Evolutionary conservation across 1,140 invertebrate genomes (phyloP), one percentile per base, ranked within the genome.

Genomic region (Drosophila nigromelanica): DNA sequence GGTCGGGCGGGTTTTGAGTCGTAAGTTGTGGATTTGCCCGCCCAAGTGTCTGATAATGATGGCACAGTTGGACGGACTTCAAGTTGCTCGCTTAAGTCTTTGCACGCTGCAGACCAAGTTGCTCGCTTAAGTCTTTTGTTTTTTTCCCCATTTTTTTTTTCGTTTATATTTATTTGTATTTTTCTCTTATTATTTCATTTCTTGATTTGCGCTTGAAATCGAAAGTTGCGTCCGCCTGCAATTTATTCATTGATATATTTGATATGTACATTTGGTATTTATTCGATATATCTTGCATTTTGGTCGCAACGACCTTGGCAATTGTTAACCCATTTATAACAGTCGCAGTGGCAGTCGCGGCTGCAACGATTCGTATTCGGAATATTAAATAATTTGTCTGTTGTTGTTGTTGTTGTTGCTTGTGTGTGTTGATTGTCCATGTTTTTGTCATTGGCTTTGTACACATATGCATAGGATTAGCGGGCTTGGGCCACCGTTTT

Each of bases 361-460:
- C 73, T 86, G 82, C 83, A 87, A 87, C 79, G 76, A 78, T 79
- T 87, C 77, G 79, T 78, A 71, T 87, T 61, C 76, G 78, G 82
- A 86, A 86, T 86, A 78, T 86, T 87, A 86, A 86, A 67, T 56
- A 87, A 33, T 7, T 33, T 6, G 5, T 33, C 5, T 33, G 30
- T 68, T 73, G 39, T 56, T 68, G 48, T 15, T 14, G 42, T 61
- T 69, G 39, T 42, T 63, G 55, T 5, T 61, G 48, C 11, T 15
- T 30, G 24, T 51, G 14, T 18, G 14, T 12, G 5, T 52, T 10
- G 30, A 5, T 51, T 51, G n/a, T 10, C 47, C 45, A 6, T n/a
- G 27, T 51, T n/a, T 5, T 15, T 15, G 27, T 21, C n/a, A 10
- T 55, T 37, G 35, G 35, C 12, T 40, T 55, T 54, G 35, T 37